Percentiles rank a stretch among this genome's conserved stretches.
These are phyloP conservation scores for Trichoplusia ni DNA, from an alignment of 1,140 invertebrate genomes.

Conservation along the genomic window DNA sequence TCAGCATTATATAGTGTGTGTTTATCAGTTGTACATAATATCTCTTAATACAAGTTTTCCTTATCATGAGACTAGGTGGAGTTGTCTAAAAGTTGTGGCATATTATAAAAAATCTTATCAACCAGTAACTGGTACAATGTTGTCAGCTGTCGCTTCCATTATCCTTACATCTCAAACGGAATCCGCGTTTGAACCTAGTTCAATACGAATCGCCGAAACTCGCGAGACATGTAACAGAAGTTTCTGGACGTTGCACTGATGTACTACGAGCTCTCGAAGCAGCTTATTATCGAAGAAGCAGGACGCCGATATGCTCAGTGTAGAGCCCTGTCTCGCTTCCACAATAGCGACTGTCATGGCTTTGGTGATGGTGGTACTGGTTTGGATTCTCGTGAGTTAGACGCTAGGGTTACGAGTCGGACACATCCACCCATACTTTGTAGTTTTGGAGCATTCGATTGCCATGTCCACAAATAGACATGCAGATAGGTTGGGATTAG, in stretches of 20 bases:
- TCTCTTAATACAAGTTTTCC: no score
- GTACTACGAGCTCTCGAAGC: no score
- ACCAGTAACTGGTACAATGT: no score
- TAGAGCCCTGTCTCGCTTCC: no score
- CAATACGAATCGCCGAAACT: conserved; percentile 45
- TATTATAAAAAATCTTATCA: not conserved
- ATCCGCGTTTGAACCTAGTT: conserved; percentile 27
- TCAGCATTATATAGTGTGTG: no score
- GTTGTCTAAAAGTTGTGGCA: not conserved
- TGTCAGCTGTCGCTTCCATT: not conserved
- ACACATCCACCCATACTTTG: conserved; percentile 30
- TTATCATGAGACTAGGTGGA: no score
- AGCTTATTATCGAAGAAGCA: no score
- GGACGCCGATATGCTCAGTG: no score
- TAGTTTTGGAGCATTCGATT: conserved; percentile 17
- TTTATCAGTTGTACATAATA: no score
- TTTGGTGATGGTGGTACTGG: no score
- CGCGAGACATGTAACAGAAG: conserved; percentile 47
- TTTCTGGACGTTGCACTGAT: conserved; percentile 25
- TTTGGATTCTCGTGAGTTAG: conserved; percentile 24
- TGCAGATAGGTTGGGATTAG: not conserved
- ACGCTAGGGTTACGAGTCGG: conserved; percentile 45
- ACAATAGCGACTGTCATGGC: no score
- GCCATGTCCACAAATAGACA: not conserved
- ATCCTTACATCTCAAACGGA: not conserved